Percentiles rank a stretch among this genome's conserved stretches.
phyloP scores from a whole-genome alignment of 2,113 vertebrate genomes.

The Motacilla tschutschensis region DNA sequence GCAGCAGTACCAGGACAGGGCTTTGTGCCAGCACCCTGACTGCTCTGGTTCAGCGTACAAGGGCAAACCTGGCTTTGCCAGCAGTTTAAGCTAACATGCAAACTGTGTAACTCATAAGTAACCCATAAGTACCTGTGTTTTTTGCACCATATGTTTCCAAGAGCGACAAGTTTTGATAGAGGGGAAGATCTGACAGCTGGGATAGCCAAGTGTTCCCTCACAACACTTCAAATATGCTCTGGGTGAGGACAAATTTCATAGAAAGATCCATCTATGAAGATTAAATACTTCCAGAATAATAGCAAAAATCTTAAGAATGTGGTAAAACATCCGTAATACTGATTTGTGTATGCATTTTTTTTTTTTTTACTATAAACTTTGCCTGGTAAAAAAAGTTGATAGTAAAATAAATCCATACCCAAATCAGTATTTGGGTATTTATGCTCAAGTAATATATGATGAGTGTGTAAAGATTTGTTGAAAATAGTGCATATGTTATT shows the following conservation, averaged over 20 bases:
- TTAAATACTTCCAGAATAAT: neutral
- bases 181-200: neutral
- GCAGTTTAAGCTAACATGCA: neutral
- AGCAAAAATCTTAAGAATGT: neutral
- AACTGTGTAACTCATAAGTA: neutral
- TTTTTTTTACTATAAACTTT: neutral
- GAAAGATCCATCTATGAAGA: neutral
- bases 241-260: neutral
- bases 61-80: neutral
- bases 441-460: neutral
- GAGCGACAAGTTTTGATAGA: neutral
- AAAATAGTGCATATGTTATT: rapidly evolving
- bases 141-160: neutral
- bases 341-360: neutral
- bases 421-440: neutral
- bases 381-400: neutral
- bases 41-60: neutral
- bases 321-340: neutral
- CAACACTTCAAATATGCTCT: neutral
- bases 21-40: neutral
- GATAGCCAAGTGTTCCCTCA: neutral
- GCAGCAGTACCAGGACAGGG: neutral
- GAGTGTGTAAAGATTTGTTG: neutral
- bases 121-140: neutral
- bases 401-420: neutral